Conservation (phyloP, 2,113 vertebrate species). For the Poeciliopsis retropinna region DNA sequence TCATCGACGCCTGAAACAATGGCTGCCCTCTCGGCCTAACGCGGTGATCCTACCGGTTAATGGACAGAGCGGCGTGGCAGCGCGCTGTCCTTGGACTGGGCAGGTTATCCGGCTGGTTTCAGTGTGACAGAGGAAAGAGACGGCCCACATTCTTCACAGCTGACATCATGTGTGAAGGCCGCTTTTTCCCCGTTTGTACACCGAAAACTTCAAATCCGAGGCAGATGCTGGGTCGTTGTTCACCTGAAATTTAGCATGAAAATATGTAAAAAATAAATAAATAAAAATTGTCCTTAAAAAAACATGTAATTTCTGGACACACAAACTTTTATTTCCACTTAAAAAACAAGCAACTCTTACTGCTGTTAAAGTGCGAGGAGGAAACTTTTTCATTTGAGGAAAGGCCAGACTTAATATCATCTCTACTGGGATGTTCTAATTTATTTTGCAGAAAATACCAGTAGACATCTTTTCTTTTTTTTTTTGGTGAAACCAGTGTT, state of each 20-base stretch:
- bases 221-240: not conserved
- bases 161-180: conserved; percentile 63
- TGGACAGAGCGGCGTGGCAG: conserved; percentile 23
- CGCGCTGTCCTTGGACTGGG: conserved; percentile 41
- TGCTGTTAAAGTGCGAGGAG: too few relatives aligned
- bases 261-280: too few relatives aligned
- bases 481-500: not conserved
- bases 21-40: conserved; percentile 36
- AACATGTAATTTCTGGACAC: not conserved
- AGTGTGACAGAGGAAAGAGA: conserved; percentile 54
- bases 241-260: not conserved
- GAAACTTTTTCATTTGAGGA: too few relatives aligned
- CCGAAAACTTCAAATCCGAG: not conserved
- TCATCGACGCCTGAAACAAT: conserved; percentile 66
- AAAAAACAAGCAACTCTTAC: not conserved
- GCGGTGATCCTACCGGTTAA: conserved; percentile 38
- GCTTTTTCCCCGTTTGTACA: conserved; percentile 22
- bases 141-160: conserved; percentile 68
- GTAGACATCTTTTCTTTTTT: accelerated
- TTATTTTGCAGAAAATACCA: not conserved
- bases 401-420: too few relatives aligned
- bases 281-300: not conserved
- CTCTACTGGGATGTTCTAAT: not conserved
- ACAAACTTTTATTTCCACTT: not conserved
- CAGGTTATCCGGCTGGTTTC: conserved; percentile 60